These are phyloP conservation scores for Dolichotis patagonum DNA, from an alignment of 2,113 vertebrate species.

Conservation along the genomic window DNA sequence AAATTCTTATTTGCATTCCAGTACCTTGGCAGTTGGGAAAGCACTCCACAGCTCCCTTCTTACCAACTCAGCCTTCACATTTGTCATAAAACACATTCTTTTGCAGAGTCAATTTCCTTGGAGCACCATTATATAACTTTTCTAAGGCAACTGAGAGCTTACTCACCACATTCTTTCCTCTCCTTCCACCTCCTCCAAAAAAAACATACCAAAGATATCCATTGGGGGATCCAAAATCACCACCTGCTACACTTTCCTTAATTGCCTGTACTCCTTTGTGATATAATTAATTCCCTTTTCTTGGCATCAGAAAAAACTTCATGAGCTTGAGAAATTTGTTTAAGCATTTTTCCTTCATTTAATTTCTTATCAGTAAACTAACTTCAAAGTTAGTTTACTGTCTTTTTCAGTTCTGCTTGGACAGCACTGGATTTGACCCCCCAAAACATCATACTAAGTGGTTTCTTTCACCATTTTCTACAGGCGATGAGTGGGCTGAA, in stretches of 20 bases:
- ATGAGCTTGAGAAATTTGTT: conserved; percentile 98
- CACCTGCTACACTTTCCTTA: conserved; percentile 94
- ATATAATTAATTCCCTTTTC: conserved; percentile 94
- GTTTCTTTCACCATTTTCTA: conserved; percentile 96
- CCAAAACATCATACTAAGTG: conserved; percentile 94
- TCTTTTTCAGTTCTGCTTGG: conserved; percentile 95
- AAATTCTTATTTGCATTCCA: too few species aligned
- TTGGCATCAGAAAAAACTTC: conserved; percentile 96
- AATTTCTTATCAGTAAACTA: conserved; percentile 99
- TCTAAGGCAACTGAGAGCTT: too few species aligned
- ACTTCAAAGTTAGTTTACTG: conserved; percentile 96
- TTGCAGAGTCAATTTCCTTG: too few species aligned
- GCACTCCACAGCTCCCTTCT: too few species aligned
- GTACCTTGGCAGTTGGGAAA: too few species aligned
- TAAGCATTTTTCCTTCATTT: conserved; percentile 98
- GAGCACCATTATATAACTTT: too few species aligned
- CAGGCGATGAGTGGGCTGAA: not conserved
- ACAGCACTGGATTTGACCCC: conserved; percentile 94
- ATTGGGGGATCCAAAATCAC: conserved; percentile 94
- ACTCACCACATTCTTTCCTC: too few species aligned
- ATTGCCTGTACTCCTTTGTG: conserved; percentile 98
- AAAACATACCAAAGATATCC: conserved; percentile 99
- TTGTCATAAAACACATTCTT: too few species aligned
- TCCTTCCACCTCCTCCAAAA: conserved; percentile 94
- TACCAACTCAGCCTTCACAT: too few species aligned